A percentile compares a stretch with the other conserved stretches of the same genome.
Conservation (phyloP, 2,888 invertebrate genomes). For the Dioctria rufipes region DNA sequence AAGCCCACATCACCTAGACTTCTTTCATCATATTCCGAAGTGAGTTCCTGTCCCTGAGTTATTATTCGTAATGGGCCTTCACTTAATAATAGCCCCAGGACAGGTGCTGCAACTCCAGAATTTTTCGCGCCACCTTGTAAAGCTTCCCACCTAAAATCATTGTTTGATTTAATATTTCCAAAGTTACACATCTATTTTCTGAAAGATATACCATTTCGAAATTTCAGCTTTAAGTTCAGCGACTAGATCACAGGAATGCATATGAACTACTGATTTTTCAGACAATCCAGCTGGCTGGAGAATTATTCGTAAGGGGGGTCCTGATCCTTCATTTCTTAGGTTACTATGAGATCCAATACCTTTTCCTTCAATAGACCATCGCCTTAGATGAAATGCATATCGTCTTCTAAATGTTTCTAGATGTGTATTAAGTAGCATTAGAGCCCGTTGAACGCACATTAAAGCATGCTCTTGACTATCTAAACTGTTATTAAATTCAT, state of each 20-base stretch:
- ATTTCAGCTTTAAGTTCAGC: slow-evolving; percentile 95
- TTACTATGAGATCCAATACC: slow-evolving; percentile 83
- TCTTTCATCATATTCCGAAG: slow-evolving; percentile 93
- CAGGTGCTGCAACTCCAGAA: slow-evolving; percentile 72
- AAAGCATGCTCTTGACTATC: slow-evolving; percentile 82
- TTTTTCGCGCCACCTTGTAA: slow-evolving; percentile 69
- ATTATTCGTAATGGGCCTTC: slow-evolving; percentile 93
- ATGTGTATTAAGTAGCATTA: slow-evolving; percentile 91
- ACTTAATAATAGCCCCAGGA: slow-evolving; percentile 79
- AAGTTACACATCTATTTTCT: too few species aligned
- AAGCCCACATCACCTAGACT: slow-evolving; percentile 92
- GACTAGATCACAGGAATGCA: slow-evolving; percentile 89
- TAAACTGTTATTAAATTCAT: slow-evolving; percentile 62
- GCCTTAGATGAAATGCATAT: slow-evolving; percentile 89
- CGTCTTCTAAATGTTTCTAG: slow-evolving; percentile 91
- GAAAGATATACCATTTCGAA: slow-evolving; percentile 80
- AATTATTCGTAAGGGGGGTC: slow-evolving; percentile 82
- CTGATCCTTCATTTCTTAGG: slow-evolving; percentile 72
- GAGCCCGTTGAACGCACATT: slow-evolving; percentile 90
- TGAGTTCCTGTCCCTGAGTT: slow-evolving; percentile 93
- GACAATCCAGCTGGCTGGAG: slow-evolving; percentile 92
- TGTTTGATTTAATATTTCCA: too few species aligned
- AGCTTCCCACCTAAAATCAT: slow-evolving; percentile 78
- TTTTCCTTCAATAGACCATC: slow-evolving; percentile 89
- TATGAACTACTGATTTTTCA: slow-evolving; percentile 85